Conservation (phyloP, 2,888 invertebrate species). For the Stegophylla sp. region DNA sequence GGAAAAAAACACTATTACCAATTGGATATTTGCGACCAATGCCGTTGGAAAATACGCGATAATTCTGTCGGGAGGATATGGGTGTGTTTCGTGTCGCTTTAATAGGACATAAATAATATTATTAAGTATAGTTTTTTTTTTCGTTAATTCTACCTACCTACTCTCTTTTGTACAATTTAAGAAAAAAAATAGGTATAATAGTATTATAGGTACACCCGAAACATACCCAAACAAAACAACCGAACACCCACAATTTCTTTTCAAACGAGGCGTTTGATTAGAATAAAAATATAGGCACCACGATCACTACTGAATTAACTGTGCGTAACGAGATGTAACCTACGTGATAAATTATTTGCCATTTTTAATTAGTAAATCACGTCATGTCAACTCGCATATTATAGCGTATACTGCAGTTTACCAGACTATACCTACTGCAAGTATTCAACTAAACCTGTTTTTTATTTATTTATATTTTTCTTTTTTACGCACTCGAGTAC, state of each 20-base stretch:
- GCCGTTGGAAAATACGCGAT: not conserved
- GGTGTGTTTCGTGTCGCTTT: slow-evolving; percentile 21
- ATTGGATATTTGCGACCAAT: slow-evolving; percentile 4
- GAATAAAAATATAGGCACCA: not conserved
- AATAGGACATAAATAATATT: slow-evolving; percentile 18
- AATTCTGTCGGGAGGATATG: slow-evolving; percentile 14
- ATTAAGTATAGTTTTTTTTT: not conserved
- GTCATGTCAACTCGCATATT: slow-evolving; percentile 27
- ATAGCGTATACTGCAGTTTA: slow-evolving; percentile 26
- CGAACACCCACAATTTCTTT: slow-evolving; percentile 5
- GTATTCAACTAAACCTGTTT: slow-evolving; percentile 40
- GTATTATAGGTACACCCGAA: not conserved
- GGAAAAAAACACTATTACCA: not conserved
- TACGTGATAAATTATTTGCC: slow-evolving; percentile 3
- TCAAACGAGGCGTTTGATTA: not conserved
- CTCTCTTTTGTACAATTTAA: not conserved
- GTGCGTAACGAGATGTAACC: not conserved
- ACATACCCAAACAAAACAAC: not conserved
- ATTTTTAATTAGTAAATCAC: slow-evolving; percentile 45
- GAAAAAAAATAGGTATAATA: slow-evolving; percentile 15
- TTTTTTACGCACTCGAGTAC: no score
- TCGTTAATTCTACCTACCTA: not conserved
- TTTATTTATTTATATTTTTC: not conserved
- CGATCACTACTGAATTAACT: not conserved
- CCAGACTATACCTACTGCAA: not conserved